Base-by-base conservation (phyloP, 2,113 vertebrate genomes). In the Coregonus clupeaformis region DNA sequence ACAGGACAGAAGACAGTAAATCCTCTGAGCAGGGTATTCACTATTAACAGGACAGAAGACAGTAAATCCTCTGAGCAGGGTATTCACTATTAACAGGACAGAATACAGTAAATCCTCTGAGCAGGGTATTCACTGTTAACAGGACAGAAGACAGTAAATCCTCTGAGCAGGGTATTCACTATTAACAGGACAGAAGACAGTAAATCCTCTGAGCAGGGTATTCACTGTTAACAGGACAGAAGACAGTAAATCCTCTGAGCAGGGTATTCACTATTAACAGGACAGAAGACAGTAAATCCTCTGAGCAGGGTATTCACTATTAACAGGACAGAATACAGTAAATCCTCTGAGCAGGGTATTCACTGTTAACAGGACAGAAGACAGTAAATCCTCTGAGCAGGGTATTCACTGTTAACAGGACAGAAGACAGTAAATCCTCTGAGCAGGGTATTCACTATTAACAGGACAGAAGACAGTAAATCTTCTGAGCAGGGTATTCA, bases 401-500 rank as follows among this genome's bases (percentile, higher is more conserved):
- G 97, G 82, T 99, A 99, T 70, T 99, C 97, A 0, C 98, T 99
- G 5, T 75, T 90, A 69, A 12, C 69, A 66, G 74, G 75, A 57
- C 71, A 74, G n/a, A 55, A 20, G 13, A 5, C 3, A 6, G n/a
- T 63, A n/a, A n/a, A 5, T 45, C 27, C 27, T 27, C 27, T 27
- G 27, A 45, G 42, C 5, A 6, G 42, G 9, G 3, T 59, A n/a
- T 59, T 59, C 42, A 45, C 42, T 45, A 3, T 25, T 25, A 63
- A 25, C 69, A 65, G 74, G 75, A 57, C 71, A 74, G n/a, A n/a
- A n/a, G n/a, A n/a, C n/a, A n/a, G n/a, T n/a, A n/a, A 0, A 90
- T 94, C 49, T 97, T 93, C 75, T 96, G 93, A 29, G 89, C 85
- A 0, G 98, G 97, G 83, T 99, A 99, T 70, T 99, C 97, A 0